phyloP scores from a whole-genome alignment of 2,888 invertebrate genomes.

The Pandemis heparana region DNA sequence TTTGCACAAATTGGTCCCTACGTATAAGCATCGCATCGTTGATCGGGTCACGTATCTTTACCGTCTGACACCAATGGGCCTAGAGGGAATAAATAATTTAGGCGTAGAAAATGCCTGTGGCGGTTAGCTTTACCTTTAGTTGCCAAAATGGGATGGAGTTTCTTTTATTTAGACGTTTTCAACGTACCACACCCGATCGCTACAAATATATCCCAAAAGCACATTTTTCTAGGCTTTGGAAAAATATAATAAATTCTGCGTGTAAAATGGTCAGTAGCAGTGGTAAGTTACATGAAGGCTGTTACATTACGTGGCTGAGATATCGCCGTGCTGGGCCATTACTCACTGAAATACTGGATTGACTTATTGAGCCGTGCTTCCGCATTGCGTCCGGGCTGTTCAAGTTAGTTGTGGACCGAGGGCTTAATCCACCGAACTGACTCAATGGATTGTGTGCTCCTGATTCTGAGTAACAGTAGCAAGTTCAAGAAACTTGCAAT shows the following conservation, averaged over 20 bases:
- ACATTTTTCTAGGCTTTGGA: no score
- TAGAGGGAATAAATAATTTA: constrained; percentile 4
- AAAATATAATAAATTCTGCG: not conserved
- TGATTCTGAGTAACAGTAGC: not conserved
- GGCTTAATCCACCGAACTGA: not conserved
- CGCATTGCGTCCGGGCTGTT: constrained; percentile 12
- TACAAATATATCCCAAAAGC: no score
- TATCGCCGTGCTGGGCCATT: constrained; percentile 13
- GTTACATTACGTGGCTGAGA: not conserved
- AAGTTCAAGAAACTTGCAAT: not conserved
- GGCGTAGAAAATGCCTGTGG: not conserved
- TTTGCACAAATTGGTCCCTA: constrained; percentile 3
- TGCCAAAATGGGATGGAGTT: not conserved
- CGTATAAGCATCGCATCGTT: constrained; percentile 10
- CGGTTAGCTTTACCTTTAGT: not conserved
- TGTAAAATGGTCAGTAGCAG: not conserved
- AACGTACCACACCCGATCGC: not conserved
- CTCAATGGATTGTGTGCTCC: not conserved
- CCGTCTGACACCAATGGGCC: not conserved
- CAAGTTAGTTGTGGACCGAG: not conserved
- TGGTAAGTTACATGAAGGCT: not conserved
- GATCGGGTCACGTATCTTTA: constrained; percentile 5
- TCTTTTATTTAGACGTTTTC: not conserved
- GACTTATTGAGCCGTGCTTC: constrained; percentile 33
- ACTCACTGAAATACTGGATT: constrained; percentile 19